phyloP scores from a whole-genome alignment of 2,113 vertebrate genomes.

The Megaceryle torquata region DNA sequence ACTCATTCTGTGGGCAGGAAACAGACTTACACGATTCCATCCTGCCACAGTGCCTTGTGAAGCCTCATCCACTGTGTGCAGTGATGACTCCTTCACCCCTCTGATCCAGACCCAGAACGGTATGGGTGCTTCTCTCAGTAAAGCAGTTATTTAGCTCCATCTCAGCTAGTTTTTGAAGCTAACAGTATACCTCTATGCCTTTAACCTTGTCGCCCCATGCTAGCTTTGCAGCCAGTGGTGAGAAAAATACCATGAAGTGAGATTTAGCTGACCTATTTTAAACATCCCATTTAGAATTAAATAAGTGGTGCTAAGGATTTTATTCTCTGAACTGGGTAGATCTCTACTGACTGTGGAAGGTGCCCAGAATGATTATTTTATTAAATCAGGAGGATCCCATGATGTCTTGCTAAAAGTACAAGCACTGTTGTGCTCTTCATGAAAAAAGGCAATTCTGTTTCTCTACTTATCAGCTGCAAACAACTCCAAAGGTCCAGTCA shows the following conservation, averaged over 20 bases:
- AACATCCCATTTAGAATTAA: not conserved
- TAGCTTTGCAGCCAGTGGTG: not conserved
- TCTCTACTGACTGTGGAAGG: not conserved
- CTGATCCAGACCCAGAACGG: not conserved
- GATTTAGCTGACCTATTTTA: not conserved
- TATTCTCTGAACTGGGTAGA: not conserved
- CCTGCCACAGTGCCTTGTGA: no score
- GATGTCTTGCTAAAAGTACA: not conserved
- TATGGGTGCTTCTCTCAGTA: not conserved
- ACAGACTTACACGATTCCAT: not conserved
- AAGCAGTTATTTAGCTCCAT: not conserved
- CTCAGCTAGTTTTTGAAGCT: not conserved
- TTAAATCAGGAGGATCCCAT: not conserved
- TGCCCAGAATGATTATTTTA: not conserved
- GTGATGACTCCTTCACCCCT: not conserved
- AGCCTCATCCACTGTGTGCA: not conserved
- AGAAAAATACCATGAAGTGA: not conserved
- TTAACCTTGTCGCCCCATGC: not conserved
- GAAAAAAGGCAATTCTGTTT: fast-evolving
- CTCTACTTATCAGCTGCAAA: not conserved
- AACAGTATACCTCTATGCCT: fast-evolving
- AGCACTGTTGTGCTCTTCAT: not conserved
- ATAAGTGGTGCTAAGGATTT: not conserved
- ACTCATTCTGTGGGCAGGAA: not conserved
- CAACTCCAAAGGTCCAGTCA: not conserved